Conservation (phyloP, 2,113 vertebrate genomes). For the Triplophysa rosa region DNA sequence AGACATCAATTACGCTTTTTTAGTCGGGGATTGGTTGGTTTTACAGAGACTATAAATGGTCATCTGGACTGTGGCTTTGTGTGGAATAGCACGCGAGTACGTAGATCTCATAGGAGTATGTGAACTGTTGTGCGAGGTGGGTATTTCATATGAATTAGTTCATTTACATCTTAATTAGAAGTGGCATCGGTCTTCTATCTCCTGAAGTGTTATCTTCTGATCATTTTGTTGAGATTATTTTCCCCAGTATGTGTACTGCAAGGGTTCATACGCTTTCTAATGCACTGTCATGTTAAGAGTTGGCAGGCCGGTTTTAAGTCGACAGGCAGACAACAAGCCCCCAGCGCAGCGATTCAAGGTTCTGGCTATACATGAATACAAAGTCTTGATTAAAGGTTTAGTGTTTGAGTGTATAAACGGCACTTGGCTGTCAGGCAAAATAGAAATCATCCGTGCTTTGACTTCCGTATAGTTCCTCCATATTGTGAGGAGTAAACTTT, state of each 20-base stretch:
- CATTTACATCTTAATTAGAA: slow-evolving; percentile 15
- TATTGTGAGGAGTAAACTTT: neutral
- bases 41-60: too few species aligned
- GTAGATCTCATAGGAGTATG: too few species aligned
- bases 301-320: slow-evolving; percentile 16
- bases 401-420: neutral
- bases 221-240: neutral
- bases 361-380: slow-evolving; percentile 6
- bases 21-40: neutral
- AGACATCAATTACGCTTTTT: neutral
- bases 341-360: neutral
- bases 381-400: slow-evolving; percentile 15
- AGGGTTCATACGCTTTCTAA: neutral
- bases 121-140: too few species aligned
- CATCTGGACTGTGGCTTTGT: too few species aligned
- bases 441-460: neutral
- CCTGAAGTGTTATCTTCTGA: neutral
- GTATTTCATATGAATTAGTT: too few species aligned
- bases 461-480: neutral
- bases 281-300: neutral
- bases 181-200: neutral
- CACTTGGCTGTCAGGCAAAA: neutral
- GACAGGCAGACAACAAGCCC: slow-evolving; percentile 15
- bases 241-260: neutral
- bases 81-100: too few species aligned